Conservation (phyloP, 2,797 vertebrate genomes). For the Cirrhinus molitorella region DNA sequence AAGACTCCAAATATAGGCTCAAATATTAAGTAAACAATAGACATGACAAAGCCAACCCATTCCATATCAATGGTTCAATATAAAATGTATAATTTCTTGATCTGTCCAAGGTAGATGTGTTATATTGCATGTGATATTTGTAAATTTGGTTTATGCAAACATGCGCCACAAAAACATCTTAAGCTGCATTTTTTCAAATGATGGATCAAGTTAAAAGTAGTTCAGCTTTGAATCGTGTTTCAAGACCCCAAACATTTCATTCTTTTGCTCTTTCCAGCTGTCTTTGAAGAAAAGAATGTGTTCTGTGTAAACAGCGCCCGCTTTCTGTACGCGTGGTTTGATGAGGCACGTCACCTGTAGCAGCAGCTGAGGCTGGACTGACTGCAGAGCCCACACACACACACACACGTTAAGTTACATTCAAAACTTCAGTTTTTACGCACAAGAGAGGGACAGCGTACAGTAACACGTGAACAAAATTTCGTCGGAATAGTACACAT, state of each 20-base stretch:
- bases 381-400: background rate
- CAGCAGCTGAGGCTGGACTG: background rate
- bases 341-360: background rate
- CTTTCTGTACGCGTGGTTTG: background rate
- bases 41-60: background rate
- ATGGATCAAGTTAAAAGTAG: background rate
- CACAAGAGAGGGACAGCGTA: too few species aligned
- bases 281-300: background rate
- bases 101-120: background rate
- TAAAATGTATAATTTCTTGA: background rate
- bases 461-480: too few species aligned
- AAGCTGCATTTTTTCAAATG: too few species aligned
- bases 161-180: too few species aligned
- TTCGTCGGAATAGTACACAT: too few species aligned
- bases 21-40: background rate
- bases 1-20: too few species aligned
- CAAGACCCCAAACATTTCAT: background rate
- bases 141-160: too few species aligned
- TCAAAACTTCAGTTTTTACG: background rate
- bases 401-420: too few species aligned
- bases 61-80: background rate
- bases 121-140: background rate
- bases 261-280: background rate
- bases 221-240: background rate
- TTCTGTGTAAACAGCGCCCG: background rate